Base-by-base conservation (phyloP, 2,888 invertebrate genomes). In the Cephus sareptanus region DNA sequence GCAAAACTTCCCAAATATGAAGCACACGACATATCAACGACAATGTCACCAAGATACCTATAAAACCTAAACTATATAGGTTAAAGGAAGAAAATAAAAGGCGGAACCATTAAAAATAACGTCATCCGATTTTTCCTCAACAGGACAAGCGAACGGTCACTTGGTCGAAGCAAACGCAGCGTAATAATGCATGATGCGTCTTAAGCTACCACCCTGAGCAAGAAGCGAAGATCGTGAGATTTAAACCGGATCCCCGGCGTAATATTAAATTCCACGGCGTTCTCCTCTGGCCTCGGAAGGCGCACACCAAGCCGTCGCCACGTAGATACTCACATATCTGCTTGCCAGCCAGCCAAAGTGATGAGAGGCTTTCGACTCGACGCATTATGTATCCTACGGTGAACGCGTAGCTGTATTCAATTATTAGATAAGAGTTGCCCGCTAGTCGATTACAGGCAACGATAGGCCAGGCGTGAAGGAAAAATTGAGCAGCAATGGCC, bases 221-320 rank as follows among this genome's bases (percentile, higher is more conserved):
- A 74, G 35, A 74, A 74, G 31, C 74, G 37, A 74, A 74, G 74
- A 74, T 74, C 74, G 74, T 74, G 74, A 74, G 74, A 74, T 74
- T 74, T 74, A 74, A 74, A 74, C 74, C 74, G 74, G 74, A 74
- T 74, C 74, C 74, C 23, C 74, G 74, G 35, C 74, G 74, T 37
- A 74, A 74, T 74, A 74, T 74, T 74, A 74, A 74, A 74, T 74
- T 74, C 74, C 74, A 35, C 74, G 35, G 74, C 74, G 74, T 35
- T 74, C 74, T 34, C 74, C 23, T 74, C 74, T 34, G 71, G 31
- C 71, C 34, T 34, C 34, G 31, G 56, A 56, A 56, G 56, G 23
- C 71, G 71, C 71, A 34, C 71, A 33, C 71, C 33, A 71, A 71
- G 71, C 9, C 71, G 33, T 33, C 74, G 34, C 11, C 74, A 30